Conservation (phyloP, 2,888 invertebrate species). For the Agonopterix heracliana region DNA sequence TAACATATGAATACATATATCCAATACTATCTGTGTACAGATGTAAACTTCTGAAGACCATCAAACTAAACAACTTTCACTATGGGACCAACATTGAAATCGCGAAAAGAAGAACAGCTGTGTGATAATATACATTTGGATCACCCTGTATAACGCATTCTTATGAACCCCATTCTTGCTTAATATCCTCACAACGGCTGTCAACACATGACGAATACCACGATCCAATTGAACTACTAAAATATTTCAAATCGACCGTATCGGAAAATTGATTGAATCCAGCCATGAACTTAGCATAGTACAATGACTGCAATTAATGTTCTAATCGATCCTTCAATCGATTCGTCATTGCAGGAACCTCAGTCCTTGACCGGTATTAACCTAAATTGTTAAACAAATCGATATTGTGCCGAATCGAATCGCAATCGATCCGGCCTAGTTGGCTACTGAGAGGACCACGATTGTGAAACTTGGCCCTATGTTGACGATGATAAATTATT, state of each 20-base stretch:
- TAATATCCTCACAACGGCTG: conserved; percentile 39
- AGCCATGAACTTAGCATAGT: conserved; percentile 13
- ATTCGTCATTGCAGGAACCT: conserved; percentile 34
- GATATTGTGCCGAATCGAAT: conserved; percentile 56
- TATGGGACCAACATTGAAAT: too few species aligned
- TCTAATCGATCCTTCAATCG: conserved; percentile 41
- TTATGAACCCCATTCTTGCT: conserved; percentile 17
- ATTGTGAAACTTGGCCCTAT: conserved; percentile 48
- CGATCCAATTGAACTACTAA: conserved; percentile 34
- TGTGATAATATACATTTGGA: too few species aligned
- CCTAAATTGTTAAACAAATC: conserved; percentile 29
- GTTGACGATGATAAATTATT: conserved; percentile 45
- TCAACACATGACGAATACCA: conserved; percentile 48
- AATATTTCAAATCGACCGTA: conserved; percentile 41
- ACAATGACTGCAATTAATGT: conserved; percentile 47
- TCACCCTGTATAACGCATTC: too few species aligned
- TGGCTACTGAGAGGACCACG: conserved; percentile 30
- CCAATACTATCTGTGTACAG: too few species aligned
- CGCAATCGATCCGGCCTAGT: conserved; percentile 46
- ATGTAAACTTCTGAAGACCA: too few species aligned
- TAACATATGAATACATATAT: too few species aligned
- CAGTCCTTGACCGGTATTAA: conserved; percentile 63
- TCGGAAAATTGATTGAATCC: conserved; percentile 32
- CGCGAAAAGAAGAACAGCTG: too few species aligned
- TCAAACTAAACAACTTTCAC: too few species aligned